Evolutionary conservation across 2,797 vertebrate genomes (phyloP).

Genomic region (Premnoplex brunnescens): DNA sequence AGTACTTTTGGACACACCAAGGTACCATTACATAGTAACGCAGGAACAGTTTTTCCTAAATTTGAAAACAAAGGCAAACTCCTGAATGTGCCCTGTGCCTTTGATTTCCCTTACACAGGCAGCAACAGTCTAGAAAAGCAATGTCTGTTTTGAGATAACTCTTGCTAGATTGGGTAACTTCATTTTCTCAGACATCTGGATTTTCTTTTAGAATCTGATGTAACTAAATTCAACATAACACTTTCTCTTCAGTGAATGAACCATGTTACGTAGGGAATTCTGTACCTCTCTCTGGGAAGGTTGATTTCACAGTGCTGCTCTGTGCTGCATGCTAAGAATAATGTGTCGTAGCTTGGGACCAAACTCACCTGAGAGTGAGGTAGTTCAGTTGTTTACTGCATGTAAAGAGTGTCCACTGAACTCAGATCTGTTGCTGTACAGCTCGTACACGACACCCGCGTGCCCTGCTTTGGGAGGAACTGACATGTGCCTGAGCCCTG

Average conservation of each 20-base stretch:
- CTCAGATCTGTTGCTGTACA: neutral
- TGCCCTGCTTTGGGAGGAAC: neutral
- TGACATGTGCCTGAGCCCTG: fast-evolving
- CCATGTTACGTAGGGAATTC: fast-evolving
- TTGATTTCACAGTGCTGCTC: neutral
- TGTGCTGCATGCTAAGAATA: neutral
- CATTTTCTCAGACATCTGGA: neutral
- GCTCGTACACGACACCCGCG: fast-evolving
- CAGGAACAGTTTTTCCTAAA: neutral
- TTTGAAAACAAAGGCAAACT: neutral
- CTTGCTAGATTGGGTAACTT: neutral
- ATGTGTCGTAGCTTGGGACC: fast-evolving
- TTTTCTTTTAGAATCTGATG: neutral
- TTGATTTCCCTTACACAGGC: neutral
- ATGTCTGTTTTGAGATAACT: neutral
- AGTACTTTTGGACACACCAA: neutral
- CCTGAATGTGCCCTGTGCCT: fast-evolving
- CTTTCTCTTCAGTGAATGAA: neutral
- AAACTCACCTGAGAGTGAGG: neutral
- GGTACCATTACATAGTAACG: fast-evolving
- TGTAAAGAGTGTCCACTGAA: fast-evolving
- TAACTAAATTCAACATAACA: neutral
- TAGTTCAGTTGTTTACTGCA: neutral
- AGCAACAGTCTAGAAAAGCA: neutral
- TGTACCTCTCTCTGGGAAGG: neutral